Conservation (phyloP, 1,140 invertebrate species). For the Trichonephila inaurata region DNA sequence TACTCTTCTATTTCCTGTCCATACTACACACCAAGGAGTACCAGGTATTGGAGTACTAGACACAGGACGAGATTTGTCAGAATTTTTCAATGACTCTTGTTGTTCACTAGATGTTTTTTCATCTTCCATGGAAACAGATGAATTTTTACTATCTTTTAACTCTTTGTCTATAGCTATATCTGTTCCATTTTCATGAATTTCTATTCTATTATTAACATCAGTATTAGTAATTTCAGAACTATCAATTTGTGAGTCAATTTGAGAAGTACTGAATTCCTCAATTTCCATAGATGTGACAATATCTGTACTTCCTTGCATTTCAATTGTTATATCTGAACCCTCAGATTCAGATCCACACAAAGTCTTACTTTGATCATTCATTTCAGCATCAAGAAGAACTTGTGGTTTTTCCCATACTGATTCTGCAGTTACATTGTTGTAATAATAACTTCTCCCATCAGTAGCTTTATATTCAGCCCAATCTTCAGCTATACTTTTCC, state of each 20-base stretch:
- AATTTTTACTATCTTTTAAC: not conserved
- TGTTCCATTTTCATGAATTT: slow-evolving; percentile 56
- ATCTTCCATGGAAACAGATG: slow-evolving; percentile 3
- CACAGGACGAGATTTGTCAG: slow-evolving; percentile 92
- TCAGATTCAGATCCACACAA: not conserved
- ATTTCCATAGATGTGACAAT: slow-evolving; percentile 48
- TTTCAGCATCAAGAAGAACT: slow-evolving; percentile 93
- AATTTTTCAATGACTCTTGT: slow-evolving; percentile 82
- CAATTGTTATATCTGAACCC: not conserved
- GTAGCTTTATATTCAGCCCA: slow-evolving; percentile 97
- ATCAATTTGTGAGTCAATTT: not conserved
- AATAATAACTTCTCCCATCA: slow-evolving; percentile 95
- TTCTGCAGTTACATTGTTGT: slow-evolving; percentile 91
- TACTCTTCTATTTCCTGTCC: slow-evolving; percentile 97
- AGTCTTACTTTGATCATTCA: slow-evolving; percentile 13
- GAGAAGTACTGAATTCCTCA: slow-evolving; percentile 11
- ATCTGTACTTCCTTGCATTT: not conserved
- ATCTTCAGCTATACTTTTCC: slow-evolving; percentile 89
- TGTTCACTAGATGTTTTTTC: slow-evolving; percentile 82
- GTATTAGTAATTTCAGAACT: not conserved
- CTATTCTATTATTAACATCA: not conserved
- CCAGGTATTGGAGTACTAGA: slow-evolving; percentile 97
- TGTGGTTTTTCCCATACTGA: slow-evolving; percentile 98
- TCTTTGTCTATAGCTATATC: slow-evolving; percentile 36
- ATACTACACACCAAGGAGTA: slow-evolving; percentile 98